Conservation (phyloP, 2,888 invertebrate species). For the Caenorhabditis afra region DNA sequence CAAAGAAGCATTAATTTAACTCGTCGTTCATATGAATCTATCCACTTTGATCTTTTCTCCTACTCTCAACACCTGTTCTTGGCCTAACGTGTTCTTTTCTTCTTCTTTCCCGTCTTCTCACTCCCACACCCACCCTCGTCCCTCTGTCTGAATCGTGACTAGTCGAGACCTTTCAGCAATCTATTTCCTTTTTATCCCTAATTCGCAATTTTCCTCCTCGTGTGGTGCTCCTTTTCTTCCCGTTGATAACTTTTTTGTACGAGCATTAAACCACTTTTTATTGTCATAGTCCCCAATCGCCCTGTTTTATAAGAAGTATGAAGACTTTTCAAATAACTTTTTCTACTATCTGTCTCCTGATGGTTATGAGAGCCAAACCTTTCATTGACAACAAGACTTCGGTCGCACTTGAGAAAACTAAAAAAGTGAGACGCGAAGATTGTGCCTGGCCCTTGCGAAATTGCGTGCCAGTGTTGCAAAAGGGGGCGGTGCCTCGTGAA, state of each 20-base stretch:
- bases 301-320: slow-evolving; percentile 14
- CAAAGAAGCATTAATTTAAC: slow-evolving; percentile 52
- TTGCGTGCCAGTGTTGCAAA: slow-evolving; percentile 19
- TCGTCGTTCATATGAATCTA: slow-evolving; percentile 57
- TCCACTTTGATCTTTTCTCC: slow-evolving; percentile 40
- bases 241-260: not conserved
- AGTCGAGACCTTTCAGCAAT: slow-evolving; percentile 34
- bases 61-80: slow-evolving; percentile 14
- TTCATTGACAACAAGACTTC: too few relatives aligned
- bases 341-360: too few relatives aligned
- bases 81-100: slow-evolving; percentile 38
- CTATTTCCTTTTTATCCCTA: not conserved
- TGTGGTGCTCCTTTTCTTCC: slow-evolving; percentile 18
- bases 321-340: not conserved
- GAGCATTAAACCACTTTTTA: too few relatives aligned
- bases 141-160: slow-evolving; percentile 36
- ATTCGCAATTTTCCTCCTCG: too few relatives aligned
- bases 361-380: too few relatives aligned
- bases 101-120: slow-evolving; percentile 12
- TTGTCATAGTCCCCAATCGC: too few relatives aligned
- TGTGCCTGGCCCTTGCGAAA: slow-evolving; percentile 18
- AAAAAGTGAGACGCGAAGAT: not conserved
- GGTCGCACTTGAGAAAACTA: too few relatives aligned
- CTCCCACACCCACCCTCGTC: too few relatives aligned
- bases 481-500: slow-evolving; percentile 9